These are phyloP conservation scores for Oscheius myriophilus DNA, from an alignment of 2,888 invertebrate species.

Conservation along the genomic window DNA sequence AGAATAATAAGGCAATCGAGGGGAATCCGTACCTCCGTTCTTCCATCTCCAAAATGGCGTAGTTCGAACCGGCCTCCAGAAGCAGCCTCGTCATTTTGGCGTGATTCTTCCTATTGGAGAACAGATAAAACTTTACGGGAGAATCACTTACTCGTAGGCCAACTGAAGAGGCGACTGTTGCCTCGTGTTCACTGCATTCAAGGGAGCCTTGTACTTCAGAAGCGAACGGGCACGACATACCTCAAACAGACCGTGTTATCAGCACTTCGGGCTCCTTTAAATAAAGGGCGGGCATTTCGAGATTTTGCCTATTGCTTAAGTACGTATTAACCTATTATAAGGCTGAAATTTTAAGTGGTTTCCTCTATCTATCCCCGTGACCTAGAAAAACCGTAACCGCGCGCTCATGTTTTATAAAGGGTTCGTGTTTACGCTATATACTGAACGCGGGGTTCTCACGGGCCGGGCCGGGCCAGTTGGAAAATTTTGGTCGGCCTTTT, in stretches of 20 bases:
- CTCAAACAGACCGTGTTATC: background rate
- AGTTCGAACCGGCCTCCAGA: background rate
- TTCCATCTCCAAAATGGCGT: background rate
- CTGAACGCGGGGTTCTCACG: too few species aligned
- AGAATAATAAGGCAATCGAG: background rate
- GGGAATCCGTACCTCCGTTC: background rate
- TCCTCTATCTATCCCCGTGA: too few species aligned
- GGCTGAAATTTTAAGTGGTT: too few species aligned
- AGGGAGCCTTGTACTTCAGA: background rate
- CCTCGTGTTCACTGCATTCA: background rate
- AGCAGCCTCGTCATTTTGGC: background rate
- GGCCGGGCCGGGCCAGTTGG: too few species aligned
- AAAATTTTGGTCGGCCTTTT: too few species aligned
- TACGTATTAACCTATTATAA: too few species aligned
- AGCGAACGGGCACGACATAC: background rate
- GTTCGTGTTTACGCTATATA: too few species aligned
- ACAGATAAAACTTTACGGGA: background rate
- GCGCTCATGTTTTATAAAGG: too few species aligned
- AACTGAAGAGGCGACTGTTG: background rate
- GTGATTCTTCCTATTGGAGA: background rate
- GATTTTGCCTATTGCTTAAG: too few species aligned
- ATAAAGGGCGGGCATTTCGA: too few species aligned
- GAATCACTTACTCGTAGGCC: slow-evolving; percentile 1
- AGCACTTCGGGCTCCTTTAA: too few species aligned
- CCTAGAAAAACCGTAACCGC: too few species aligned